Percentiles rank a stretch among this genome's conserved stretches.
Evolutionary conservation across 2,113 vertebrate genomes (phyloP).

Genomic region (Hippocampus guttulatus): DNA sequence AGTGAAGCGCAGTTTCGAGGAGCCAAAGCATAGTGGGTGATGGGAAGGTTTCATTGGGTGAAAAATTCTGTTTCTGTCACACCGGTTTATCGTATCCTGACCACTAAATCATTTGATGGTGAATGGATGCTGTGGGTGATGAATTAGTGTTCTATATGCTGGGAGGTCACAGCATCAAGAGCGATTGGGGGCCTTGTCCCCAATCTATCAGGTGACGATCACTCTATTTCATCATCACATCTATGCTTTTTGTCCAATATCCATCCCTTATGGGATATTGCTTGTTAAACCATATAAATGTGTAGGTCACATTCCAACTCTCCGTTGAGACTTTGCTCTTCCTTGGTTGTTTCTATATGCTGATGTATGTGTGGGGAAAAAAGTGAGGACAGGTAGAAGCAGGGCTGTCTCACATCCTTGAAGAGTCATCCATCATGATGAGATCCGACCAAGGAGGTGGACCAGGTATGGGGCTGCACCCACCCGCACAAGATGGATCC

Average conservation of each 20-base stretch:
- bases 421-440: slow-evolving; percentile 56
- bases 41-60: slow-evolving; percentile 38
- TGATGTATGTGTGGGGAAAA: slow-evolving; percentile 33
- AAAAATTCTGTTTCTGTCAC: slow-evolving; percentile 51
- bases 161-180: slow-evolving; percentile 69
- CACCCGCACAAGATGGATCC: slow-evolving; percentile 34
- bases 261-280: slow-evolving; percentile 27
- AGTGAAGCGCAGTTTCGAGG: slow-evolving; percentile 16
- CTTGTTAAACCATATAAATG: slow-evolving; percentile 43
- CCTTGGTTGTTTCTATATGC: slow-evolving; percentile 18
- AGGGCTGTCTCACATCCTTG: slow-evolving; percentile 22
- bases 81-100: slow-evolving; percentile 47
- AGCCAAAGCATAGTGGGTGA: slow-evolving; percentile 22
- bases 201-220: slow-evolving; percentile 64
- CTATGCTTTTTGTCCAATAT: slow-evolving; percentile 18
- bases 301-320: slow-evolving; percentile 52
- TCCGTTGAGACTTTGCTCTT: slow-evolving; percentile 14
- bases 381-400: slow-evolving; percentile 24
- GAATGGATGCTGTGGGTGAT: slow-evolving; percentile 52
- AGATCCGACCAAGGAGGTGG: slow-evolving; percentile 53
- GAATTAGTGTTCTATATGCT: slow-evolving; percentile 56
- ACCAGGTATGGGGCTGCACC: slow-evolving; percentile 27
- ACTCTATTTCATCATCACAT: slow-evolving; percentile 62
- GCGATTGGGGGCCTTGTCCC: slow-evolving; percentile 62
- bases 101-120: slow-evolving; percentile 43